These are phyloP conservation scores for Drosophila multiciliata DNA, from an alignment of 2,888 invertebrate species.

Conservation along the genomic window DNA sequence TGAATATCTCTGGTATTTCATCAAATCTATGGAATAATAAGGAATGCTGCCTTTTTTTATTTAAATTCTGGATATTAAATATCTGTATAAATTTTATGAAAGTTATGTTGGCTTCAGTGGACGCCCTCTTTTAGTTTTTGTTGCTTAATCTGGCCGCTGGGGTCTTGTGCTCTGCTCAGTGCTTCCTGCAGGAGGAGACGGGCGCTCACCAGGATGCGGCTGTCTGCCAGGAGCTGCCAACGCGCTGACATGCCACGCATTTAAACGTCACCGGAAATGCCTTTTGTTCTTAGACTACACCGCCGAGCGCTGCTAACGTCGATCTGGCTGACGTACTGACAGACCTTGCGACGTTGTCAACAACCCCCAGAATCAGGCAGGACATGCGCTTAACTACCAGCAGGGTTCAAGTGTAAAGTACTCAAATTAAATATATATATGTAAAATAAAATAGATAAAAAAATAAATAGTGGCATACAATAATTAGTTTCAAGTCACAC, in stretches of 20 bases:
- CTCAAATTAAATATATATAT: constrained; percentile 18
- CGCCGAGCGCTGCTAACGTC: constrained; percentile 39
- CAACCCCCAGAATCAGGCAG: constrained; percentile 26
- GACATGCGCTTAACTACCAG: constrained; percentile 29
- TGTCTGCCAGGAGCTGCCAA: constrained; percentile 73
- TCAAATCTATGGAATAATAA: neutral
- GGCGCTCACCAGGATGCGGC: constrained; percentile 68
- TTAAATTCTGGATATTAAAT: constrained; percentile 2
- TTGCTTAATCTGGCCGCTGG: constrained; percentile 40
- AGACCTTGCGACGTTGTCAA: constrained; percentile 28
- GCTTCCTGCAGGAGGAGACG: constrained; percentile 65
- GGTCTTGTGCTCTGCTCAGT: constrained; percentile 36
- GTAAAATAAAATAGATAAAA: constrained; percentile 14
- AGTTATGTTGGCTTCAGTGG: constrained; percentile 22
- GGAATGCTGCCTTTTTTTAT: neutral
- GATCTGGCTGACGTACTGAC: constrained; percentile 37
- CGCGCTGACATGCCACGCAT: constrained; percentile 77
- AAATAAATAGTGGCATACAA: constrained; percentile 13
- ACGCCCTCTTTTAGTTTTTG: constrained; percentile 23
- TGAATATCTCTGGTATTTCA: neutral
- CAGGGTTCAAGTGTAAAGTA: constrained; percentile 62
- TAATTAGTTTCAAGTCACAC: constrained; percentile 56
- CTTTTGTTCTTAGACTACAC: constrained; percentile 71
- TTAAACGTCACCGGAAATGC: constrained; percentile 81
- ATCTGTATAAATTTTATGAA: constrained; percentile 25